phyloP scores from a whole-genome alignment of 2,113 vertebrate genomes.

The Onychostruthus taczanowskii region DNA sequence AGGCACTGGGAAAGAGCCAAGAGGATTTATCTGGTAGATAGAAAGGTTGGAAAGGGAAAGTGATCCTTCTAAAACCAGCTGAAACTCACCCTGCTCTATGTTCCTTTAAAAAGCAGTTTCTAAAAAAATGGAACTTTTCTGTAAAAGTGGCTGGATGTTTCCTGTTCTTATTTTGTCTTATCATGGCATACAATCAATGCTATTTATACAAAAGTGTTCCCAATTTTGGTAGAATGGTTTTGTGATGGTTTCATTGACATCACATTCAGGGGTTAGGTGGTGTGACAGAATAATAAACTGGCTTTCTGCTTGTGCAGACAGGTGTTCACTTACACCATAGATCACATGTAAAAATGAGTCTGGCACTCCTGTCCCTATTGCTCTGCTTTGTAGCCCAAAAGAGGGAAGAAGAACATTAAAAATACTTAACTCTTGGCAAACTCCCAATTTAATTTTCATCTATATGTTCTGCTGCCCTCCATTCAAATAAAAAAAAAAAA shows the following conservation, averaged over 20 bases:
- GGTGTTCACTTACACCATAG: neutral
- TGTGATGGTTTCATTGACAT: neutral
- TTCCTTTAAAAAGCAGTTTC: neutral
- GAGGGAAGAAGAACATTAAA: neutral
- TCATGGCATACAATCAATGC: neutral
- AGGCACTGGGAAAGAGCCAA: neutral
- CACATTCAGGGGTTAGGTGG: neutral
- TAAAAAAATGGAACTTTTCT: neutral
- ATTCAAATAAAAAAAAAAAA: neutral
- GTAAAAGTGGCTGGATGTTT: neutral
- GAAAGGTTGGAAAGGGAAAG: neutral
- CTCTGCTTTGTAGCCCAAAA: neutral
- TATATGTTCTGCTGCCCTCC: neutral
- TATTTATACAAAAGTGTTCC: neutral
- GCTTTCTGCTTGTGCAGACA: neutral
- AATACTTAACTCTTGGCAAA: neutral
- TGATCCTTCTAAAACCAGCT: neutral
- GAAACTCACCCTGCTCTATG: neutral
- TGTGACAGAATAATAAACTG: conserved; percentile 4
- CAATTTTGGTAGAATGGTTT: neutral
- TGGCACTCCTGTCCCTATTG: neutral
- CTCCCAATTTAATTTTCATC: conserved; percentile 19
- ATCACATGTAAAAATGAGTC: neutral
- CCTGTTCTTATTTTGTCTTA: neutral
- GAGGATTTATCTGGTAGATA: neutral